These are phyloP conservation scores for Drosophila tristis DNA, from an alignment of 1,140 invertebrate genomes.

Conservation along the genomic window DNA sequence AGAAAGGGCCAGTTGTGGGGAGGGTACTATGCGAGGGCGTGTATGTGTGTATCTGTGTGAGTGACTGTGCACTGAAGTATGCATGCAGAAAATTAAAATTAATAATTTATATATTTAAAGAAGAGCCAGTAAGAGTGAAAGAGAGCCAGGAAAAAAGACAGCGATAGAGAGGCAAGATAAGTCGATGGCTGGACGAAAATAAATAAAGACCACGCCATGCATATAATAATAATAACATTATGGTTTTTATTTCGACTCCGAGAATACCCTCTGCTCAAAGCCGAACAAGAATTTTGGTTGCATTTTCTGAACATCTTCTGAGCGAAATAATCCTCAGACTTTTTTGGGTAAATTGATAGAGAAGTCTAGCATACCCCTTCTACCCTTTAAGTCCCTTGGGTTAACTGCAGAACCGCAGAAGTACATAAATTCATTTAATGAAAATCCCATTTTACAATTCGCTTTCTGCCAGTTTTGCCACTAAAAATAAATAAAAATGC, in stretches of 20 bases:
- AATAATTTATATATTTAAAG: conserved; percentile 83
- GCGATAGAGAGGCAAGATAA: conserved; percentile 30
- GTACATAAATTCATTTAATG: conserved; percentile 68
- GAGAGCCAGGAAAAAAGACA: conserved; percentile 8
- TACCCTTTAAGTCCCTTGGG: no score
- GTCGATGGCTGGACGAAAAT: conserved; percentile 9
- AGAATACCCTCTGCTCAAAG: no score
- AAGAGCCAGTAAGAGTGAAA: conserved; percentile 18
- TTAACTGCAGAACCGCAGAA: neutral
- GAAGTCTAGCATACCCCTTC: no score
- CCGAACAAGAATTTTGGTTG: no score
- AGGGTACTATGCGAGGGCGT: conserved; percentile 29
- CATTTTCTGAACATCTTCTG: no score
- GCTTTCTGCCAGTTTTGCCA: conserved; percentile 8
- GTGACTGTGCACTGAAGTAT: conserved; percentile 72
- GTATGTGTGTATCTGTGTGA: conserved; percentile 15
- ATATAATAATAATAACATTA: no score
- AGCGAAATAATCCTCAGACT: no score
- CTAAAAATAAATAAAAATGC: conserved; percentile 28
- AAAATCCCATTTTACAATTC: conserved; percentile 52
- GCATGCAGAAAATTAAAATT: conserved; percentile 84
- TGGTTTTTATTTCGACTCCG: no score
- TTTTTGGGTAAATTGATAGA: no score
- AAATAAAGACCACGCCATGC: conserved; percentile 22
- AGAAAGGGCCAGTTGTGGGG: conserved; percentile 14